Percentiles rank a stretch among this genome's conserved stretches.
Evolutionary conservation across 2,888 invertebrate genomes (phyloP).

Genomic region (Phortica magna): DNA sequence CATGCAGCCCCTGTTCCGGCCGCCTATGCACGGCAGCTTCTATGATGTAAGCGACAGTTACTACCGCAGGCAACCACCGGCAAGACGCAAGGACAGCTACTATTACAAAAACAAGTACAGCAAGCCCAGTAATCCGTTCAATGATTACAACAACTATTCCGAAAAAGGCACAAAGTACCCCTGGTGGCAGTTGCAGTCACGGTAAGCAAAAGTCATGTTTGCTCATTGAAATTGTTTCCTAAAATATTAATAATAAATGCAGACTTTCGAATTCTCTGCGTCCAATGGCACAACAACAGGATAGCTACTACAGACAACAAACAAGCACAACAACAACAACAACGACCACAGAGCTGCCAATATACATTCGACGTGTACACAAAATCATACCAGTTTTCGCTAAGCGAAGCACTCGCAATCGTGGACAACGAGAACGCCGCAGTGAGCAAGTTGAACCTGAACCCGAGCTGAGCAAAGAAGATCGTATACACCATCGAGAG

Average conservation of each 20-base stretch:
- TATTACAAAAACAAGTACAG: constrained; percentile 51
- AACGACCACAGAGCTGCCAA: background rate
- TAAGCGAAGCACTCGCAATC: constrained; percentile 71
- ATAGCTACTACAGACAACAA: constrained; percentile 38
- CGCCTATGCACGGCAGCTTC: constrained; percentile 63
- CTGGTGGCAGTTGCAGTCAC: constrained; percentile 67
- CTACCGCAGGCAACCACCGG: constrained; percentile 43
- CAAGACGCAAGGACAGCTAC: constrained; percentile 55
- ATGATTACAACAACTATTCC: constrained; percentile 28
- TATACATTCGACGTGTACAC: constrained; percentile 53
- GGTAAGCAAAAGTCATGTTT: constrained; percentile 49
- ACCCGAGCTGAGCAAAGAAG: constrained; percentile 62
- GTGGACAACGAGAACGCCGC: constrained; percentile 64
- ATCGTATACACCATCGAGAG: constrained; percentile 75
- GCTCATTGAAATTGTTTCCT: background rate
- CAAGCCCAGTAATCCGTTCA: constrained; percentile 58
- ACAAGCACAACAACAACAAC: constrained; percentile 30
- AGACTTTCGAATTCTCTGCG: constrained; percentile 49
- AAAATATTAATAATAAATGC: constrained; percentile 9
- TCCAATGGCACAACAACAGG: constrained; percentile 38
- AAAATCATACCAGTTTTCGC: constrained; percentile 76
- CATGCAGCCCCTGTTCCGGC: constrained; percentile 54
- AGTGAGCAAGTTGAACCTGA: constrained; percentile 59
- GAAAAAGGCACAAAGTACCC: constrained; percentile 51
- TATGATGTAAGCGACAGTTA: constrained; percentile 44